Conservation (phyloP, 2,797 vertebrate species). For the Labroides dimidiatus region DNA sequence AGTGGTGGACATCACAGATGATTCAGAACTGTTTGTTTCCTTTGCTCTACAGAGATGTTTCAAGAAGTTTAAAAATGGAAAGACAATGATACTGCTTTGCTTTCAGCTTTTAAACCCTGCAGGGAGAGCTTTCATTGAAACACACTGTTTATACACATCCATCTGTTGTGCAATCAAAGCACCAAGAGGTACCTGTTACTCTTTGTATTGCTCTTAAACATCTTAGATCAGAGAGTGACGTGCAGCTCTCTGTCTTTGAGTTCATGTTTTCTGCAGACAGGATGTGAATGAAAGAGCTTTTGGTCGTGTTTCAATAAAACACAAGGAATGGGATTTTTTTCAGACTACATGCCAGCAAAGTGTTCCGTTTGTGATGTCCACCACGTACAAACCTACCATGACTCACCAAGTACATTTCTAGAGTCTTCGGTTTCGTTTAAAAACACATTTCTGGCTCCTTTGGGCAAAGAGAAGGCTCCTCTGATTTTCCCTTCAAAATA, state of each 20-base stretch:
- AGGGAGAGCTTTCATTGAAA: conserved; percentile 55
- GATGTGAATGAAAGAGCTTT: conserved; percentile 60
- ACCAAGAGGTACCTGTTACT: background rate
- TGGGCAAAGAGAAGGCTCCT: conserved; percentile 91
- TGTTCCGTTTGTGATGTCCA: conserved; percentile 80
- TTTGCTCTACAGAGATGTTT: conserved; percentile 67
- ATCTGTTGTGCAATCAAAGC: background rate
- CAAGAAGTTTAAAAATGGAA: conserved; percentile 14
- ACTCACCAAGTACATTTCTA: conserved; percentile 93
- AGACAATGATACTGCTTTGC: no score
- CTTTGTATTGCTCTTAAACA: no score
- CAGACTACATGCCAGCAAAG: conserved; percentile 57
- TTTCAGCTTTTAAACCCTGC: conserved; percentile 37
- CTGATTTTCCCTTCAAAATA: conserved; percentile 91
- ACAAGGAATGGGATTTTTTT: conserved; percentile 11
- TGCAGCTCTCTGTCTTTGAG: background rate
- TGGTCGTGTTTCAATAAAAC: conserved; percentile 59
- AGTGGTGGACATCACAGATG: conserved; percentile 81
- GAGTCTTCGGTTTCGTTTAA: conserved; percentile 91
- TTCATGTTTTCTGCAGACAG: background rate
- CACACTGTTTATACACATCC: conserved; percentile 58
- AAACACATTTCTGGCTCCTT: conserved; percentile 92
- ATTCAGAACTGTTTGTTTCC: conserved; percentile 56
- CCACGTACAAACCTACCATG: conserved; percentile 76
- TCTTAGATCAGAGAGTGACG: background rate